Conservation (phyloP, 1,140 invertebrate genomes). For the Drosophila murphyi region DNA sequence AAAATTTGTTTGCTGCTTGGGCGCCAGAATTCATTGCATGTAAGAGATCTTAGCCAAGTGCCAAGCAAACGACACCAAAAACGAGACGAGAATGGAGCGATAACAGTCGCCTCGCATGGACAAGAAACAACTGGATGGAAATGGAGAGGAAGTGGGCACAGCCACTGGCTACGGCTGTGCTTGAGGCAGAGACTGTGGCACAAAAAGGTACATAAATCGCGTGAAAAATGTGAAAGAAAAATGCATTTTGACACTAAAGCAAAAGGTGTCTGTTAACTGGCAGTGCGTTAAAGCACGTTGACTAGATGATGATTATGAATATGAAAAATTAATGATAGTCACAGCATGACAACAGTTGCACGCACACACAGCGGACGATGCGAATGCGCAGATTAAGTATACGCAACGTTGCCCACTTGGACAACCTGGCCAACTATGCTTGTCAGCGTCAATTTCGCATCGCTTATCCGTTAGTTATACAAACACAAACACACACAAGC, state of each 20-base stretch:
- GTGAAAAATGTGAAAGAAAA: slow-evolving; percentile 81
- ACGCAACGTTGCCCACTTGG: slow-evolving; percentile 69
- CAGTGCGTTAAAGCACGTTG: slow-evolving; percentile 63
- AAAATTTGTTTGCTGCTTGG: slow-evolving; percentile 52
- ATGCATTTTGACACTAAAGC: slow-evolving; percentile 75
- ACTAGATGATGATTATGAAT: slow-evolving; percentile 81
- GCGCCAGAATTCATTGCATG: slow-evolving; percentile 58
- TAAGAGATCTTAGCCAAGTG: slow-evolving; percentile 53
- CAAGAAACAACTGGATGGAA: slow-evolving; percentile 21
- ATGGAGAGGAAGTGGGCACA: slow-evolving; percentile 32
- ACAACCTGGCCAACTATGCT: slow-evolving; percentile 51
- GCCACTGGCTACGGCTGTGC: slow-evolving; percentile 12
- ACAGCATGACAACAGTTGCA: slow-evolving; percentile 81
- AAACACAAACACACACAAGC: neutral
- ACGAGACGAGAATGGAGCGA: slow-evolving; percentile 9
- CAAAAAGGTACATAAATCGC: slow-evolving; percentile 72
- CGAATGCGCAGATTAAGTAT: slow-evolving; percentile 76
- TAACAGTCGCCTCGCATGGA: slow-evolving; percentile 34
- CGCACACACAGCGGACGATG: slow-evolving; percentile 62
- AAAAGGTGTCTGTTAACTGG: slow-evolving; percentile 45
- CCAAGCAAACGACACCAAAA: slow-evolving; percentile 12
- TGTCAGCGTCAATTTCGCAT: slow-evolving; percentile 77
- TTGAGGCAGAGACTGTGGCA: neutral
- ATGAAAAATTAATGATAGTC: slow-evolving; percentile 83
- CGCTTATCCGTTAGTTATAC: slow-evolving; percentile 77